Conservation (phyloP, 1,140 invertebrate species). For the Caenorhabditis brenneri region DNA sequence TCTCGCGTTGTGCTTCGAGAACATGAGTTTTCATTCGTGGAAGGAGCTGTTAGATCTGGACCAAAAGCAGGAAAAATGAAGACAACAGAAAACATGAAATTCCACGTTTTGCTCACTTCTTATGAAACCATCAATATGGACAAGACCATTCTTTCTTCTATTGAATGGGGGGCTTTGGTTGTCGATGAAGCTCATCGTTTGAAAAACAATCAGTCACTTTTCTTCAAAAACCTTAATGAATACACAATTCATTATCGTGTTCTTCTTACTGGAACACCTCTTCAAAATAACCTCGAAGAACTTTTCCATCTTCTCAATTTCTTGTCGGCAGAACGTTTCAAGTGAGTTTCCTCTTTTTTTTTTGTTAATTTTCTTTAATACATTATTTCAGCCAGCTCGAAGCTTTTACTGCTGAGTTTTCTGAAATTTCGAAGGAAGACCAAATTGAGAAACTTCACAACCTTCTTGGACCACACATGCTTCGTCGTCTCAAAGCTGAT, state of each 20-base stretch:
- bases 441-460: slow-evolving; percentile 98
- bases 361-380: background rate
- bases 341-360: slow-evolving; percentile 72
- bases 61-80: slow-evolving; percentile 85
- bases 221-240: slow-evolving; percentile 87
- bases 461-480: slow-evolving; percentile 95
- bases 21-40: slow-evolving; percentile 96
- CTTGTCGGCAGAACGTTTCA: slow-evolving; percentile 85
- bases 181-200: slow-evolving; percentile 98
- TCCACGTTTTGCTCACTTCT: slow-evolving; percentile 95
- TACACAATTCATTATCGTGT: slow-evolving; percentile 96
- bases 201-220: slow-evolving; percentile 99
- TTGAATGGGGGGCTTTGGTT: slow-evolving; percentile 96
- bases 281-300: slow-evolving; percentile 99
- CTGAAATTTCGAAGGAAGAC: slow-evolving; percentile 98
- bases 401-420: slow-evolving; percentile 96
- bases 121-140: slow-evolving; percentile 98
- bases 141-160: slow-evolving; percentile 91
- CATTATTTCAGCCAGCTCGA: slow-evolving; percentile 85
- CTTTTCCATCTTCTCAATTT: slow-evolving; percentile 99
- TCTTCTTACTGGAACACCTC: slow-evolving; percentile 92
- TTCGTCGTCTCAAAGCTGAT: slow-evolving; percentile 95
- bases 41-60: slow-evolving; percentile 81
- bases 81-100: slow-evolving; percentile 84
- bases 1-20: slow-evolving; percentile 83